These are phyloP conservation scores for Struthio camelus DNA, from an alignment of 2,113 vertebrate genomes.

Conservation along the genomic window DNA sequence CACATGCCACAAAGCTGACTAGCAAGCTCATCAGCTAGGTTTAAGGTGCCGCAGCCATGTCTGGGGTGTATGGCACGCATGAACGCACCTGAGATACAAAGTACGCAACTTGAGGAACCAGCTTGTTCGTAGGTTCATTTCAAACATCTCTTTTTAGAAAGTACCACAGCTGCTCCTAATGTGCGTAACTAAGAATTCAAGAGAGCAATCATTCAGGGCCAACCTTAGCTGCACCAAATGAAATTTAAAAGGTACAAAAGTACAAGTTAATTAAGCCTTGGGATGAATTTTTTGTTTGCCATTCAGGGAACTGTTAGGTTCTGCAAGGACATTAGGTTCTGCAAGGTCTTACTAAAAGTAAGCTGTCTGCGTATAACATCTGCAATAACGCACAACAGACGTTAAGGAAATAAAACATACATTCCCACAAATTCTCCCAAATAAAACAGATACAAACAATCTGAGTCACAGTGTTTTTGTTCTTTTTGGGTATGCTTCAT, in stretches of 20 bases:
- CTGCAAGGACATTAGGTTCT: constrained; percentile 36
- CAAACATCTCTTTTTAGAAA: background rate
- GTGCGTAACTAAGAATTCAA: background rate
- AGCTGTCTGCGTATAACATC: constrained; percentile 40
- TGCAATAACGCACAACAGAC: constrained; percentile 6
- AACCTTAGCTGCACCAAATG: background rate
- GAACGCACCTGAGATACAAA: background rate
- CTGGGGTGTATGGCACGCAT: background rate
- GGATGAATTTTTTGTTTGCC: constrained; percentile 2
- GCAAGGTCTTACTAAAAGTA: constrained; percentile 40
- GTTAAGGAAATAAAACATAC: constrained; percentile 27
- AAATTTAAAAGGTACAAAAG: constrained; percentile 1
- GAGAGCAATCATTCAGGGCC: background rate
- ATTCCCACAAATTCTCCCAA: constrained; percentile 35
- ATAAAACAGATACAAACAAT: constrained; percentile 30
- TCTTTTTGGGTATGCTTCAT: constrained; percentile 1
- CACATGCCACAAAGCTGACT: background rate
- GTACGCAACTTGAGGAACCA: background rate
- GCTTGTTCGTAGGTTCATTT: background rate
- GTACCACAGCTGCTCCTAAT: background rate
- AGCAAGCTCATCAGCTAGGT: background rate
- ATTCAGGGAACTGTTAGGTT: background rate
- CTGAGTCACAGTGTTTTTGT: background rate
- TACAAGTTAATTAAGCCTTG: background rate
- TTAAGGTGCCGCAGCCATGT: background rate